Base-by-base conservation (phyloP, 1,140 invertebrate species). In the Drosophila leontia region DNA sequence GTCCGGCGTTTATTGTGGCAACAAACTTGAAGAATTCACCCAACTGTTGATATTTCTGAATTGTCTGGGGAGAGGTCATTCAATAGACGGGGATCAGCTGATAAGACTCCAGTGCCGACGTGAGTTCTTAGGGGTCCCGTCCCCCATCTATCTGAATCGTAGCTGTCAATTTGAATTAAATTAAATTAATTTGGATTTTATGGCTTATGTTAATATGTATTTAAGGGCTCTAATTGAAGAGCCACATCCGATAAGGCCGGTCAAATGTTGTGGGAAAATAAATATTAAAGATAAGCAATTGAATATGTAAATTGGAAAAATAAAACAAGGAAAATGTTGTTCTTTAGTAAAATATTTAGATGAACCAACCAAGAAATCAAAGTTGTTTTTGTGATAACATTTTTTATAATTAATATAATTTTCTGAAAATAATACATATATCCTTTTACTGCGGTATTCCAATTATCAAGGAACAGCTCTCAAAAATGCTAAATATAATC, bases 161-260 rank as follows among this genome's bases (percentile, higher is more conserved):
- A 11, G 45, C 35, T 71, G 76, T 48, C 60, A 58, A 60, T 79
- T 65, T 64, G 41, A 63, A 56, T 61, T 75, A 59, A 76, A 60
- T 72, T 62, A 55, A 82, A 82, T 82, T 82, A 78, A 82, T 82
- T 82, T 67, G 61, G 60, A 47, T 77, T 82, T 72, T 50, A 67
- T 72, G 67, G 48, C 62, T 44, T 41, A 60, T 70, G 70, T 80
- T 57, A 47, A 80, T 76, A 41, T 32, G 61, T 19, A 65, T 81
- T 82, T 62, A 34, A 59, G 58, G 39, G 75, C 29, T 67, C 67
- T 82, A 82, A 82, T 81, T 81, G 67, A 81, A 82, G 47, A 48
- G 50, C 45, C 15, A 29, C 17, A 58, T 9, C n/a, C 41, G 75
- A 77, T 56, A 78, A 78, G 47, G 5, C 13, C 37, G 50, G 15